Percentiles rank a stretch among this genome's conserved stretches.
These are phyloP conservation scores for Gymnocypris eckloni DNA, from an alignment of 2,797 vertebrate species.

Conservation along the genomic window DNA sequence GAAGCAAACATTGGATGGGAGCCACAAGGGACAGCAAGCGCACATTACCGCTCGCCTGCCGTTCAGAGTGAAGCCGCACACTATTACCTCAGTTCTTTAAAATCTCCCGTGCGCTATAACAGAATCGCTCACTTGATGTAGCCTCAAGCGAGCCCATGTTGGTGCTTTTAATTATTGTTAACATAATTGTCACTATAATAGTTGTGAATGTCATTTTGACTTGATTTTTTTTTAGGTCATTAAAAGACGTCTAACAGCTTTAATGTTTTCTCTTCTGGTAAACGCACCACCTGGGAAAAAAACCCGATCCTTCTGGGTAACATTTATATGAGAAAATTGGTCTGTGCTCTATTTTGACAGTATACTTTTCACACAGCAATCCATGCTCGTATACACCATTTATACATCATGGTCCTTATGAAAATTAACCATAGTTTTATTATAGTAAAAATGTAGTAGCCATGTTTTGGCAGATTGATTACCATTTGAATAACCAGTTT, in stretches of 20 bases:
- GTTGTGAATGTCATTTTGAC: constrained; percentile 16
- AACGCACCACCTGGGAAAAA: not conserved
- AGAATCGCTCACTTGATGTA: not conserved
- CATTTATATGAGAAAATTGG: not conserved
- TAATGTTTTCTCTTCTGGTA: not conserved
- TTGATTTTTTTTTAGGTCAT: constrained; percentile 28
- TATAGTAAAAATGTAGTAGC: not conserved
- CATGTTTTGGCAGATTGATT: not conserved
- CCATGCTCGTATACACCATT: not conserved
- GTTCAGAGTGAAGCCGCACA: constrained; percentile 8
- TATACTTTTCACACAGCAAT: not conserved
- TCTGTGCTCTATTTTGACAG: not conserved
- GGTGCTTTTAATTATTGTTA: constrained; percentile 29
- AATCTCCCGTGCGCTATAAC: constrained; percentile 17
- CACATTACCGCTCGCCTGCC: not conserved
- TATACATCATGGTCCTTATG: not conserved
- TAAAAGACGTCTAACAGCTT: constrained; percentile 18
- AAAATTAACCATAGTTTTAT: not conserved
- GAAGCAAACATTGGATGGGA: not conserved
- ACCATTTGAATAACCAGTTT: not conserved
- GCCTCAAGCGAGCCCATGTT: constrained; percentile 7
- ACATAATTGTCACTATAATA: not conserved
- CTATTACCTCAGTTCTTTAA: constrained; percentile 34
- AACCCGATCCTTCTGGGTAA: no score
- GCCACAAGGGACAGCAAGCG: not conserved